Evolutionary conservation across 2,888 invertebrate genomes (phyloP).

Genomic region (Cerastoderma edule): DNA sequence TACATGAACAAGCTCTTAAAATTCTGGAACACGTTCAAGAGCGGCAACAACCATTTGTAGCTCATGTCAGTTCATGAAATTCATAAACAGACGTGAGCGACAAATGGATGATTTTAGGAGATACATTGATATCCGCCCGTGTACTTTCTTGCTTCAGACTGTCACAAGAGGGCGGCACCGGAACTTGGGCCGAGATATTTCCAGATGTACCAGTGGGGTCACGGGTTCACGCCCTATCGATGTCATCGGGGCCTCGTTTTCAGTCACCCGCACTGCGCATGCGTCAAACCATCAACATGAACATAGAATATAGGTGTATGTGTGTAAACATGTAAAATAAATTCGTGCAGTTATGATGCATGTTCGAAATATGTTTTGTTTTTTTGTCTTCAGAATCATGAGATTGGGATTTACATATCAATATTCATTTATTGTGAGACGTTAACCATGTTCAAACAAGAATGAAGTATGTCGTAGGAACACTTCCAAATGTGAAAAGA

Average conservation of each 20-base stretch:
- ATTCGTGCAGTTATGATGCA: no score
- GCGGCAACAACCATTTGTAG: not conserved
- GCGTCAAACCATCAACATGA: slow-evolving; percentile 13
- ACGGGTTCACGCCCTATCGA: slow-evolving; percentile 21
- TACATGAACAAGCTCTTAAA: no score
- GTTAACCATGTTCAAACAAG: no score
- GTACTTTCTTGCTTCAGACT: slow-evolving; percentile 12
- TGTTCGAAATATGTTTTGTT: no score
- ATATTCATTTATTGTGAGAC: no score
- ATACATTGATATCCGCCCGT: not conserved
- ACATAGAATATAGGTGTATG: not conserved
- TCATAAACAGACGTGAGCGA: not conserved
- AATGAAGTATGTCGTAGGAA: no score
- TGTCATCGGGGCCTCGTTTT: slow-evolving; percentile 21
- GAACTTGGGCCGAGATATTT: slow-evolving; percentile 35
- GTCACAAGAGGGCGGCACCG: slow-evolving; percentile 22
- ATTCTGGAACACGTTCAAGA: not conserved
- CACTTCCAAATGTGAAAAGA: no score
- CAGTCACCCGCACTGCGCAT: slow-evolving; percentile 24
- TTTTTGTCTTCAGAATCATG: no score
- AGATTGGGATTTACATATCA: no score
- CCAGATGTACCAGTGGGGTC: slow-evolving; percentile 23
- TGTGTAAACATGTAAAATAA: not conserved
- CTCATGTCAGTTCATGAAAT: no score
- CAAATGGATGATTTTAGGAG: not conserved